Conservation (phyloP, 2,113 vertebrate genomes). For the Gallinago jamesoni region DNA sequence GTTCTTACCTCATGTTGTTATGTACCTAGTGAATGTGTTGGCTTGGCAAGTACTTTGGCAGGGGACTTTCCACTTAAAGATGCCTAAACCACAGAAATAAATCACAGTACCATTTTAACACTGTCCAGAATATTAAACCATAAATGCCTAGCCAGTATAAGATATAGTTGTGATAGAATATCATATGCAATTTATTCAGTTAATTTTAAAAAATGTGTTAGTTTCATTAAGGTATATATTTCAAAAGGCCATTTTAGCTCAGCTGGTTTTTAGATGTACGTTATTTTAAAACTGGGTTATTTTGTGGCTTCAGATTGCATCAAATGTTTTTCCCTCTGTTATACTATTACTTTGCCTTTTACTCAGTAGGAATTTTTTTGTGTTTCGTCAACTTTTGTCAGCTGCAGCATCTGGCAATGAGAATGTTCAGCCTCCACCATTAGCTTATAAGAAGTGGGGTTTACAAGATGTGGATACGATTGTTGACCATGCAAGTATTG, state of each 20-base stretch:
- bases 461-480: slow-evolving; percentile 93
- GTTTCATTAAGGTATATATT: neutral
- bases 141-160: neutral
- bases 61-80: neutral
- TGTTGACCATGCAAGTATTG: slow-evolving; percentile 93
- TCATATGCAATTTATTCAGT: neutral
- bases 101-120: neutral
- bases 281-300: neutral
- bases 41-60: neutral
- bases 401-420: slow-evolving; percentile 95
- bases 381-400: slow-evolving; percentile 61
- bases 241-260: neutral
- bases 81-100: neutral
- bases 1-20: neutral
- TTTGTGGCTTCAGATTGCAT: neutral
- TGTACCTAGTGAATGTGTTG: neutral
- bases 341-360: neutral
- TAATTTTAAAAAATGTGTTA: neutral
- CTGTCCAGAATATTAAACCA: neutral
- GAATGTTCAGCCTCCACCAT: slow-evolving; percentile 90
- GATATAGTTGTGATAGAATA: neutral
- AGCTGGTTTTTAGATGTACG: neutral
- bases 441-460: slow-evolving; percentile 99
- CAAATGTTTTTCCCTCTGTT: neutral
- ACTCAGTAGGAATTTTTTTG: slow-evolving; percentile 9